phyloP scores from a whole-genome alignment of 1,140 invertebrate species.

The Geopemphigus sp. region DNA sequence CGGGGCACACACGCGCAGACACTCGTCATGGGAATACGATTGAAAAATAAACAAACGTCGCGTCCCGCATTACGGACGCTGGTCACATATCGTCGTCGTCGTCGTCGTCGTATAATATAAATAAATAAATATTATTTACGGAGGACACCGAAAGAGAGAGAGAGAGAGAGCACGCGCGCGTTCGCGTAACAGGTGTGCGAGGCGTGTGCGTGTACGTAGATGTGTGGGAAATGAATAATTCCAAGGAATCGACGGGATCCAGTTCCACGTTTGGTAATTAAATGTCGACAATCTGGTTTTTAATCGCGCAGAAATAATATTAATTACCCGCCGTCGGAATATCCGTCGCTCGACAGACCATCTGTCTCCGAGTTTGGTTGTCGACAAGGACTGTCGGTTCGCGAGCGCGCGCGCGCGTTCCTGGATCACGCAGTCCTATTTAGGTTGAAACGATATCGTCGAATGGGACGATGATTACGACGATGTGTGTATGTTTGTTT shows the following conservation, averaged over 20 bases:
- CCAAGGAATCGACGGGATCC: constrained; percentile 36
- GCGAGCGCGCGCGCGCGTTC: neutral
- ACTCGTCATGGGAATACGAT: constrained; percentile 4
- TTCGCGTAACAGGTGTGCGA: constrained; percentile 29
- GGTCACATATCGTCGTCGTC: constrained; percentile 29
- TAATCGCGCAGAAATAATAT: constrained; percentile 34
- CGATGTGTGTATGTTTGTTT: too few species aligned
- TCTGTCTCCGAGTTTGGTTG: constrained; percentile 31
- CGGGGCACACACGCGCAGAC: too few species aligned
- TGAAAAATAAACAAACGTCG: neutral
- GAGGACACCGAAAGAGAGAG: too few species aligned
- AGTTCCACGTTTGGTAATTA: constrained; percentile 50
- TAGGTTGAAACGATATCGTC: constrained; percentile 15
- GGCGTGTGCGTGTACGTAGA: neutral
- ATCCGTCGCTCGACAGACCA: constrained; percentile 32
- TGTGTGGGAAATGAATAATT: constrained; percentile 49
- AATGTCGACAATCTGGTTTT: constrained; percentile 47
- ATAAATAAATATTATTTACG: neutral
- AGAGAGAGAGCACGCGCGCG: neutral
- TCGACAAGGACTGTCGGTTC: constrained; percentile 18
- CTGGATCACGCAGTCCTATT: neutral
- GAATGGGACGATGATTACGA: neutral
- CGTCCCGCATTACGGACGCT: constrained; percentile 22
- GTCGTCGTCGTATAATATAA: constrained; percentile 2
- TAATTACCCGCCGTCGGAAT: constrained; percentile 9